Conservation (phyloP, 2,113 vertebrate genomes). For the Cyprinodon variegatus region DNA sequence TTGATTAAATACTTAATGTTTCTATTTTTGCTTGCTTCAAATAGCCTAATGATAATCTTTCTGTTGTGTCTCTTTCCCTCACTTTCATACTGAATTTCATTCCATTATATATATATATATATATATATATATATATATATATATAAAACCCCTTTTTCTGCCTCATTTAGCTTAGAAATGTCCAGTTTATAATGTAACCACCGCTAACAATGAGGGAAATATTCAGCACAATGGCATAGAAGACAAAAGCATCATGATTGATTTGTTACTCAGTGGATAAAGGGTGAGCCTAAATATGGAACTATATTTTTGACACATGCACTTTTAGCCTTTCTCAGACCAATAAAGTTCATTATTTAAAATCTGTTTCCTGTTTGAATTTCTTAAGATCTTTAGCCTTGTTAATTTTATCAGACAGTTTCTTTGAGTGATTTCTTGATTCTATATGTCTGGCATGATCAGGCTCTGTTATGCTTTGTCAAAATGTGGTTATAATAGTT, state of each 20-base stretch:
- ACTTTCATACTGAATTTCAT: not conserved
- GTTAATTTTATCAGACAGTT: too few species aligned
- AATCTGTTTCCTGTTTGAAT: too few species aligned
- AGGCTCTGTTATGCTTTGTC: too few species aligned
- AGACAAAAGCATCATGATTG: not conserved
- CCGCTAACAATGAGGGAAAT: not conserved
- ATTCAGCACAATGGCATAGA: not conserved
- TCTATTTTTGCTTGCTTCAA: not conserved
- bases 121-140: not conserved
- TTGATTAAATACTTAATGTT: too few species aligned
- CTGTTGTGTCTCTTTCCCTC: not conserved
- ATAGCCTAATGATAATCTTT: not conserved
- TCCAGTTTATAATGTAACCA: not conserved
- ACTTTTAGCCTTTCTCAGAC: not conserved
- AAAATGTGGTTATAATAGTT: too few species aligned
- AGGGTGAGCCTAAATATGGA: too few species aligned
- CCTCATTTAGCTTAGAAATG: not conserved
- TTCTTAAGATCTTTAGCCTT: not conserved
- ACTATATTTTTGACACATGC: too few species aligned
- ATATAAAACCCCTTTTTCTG: not conserved
- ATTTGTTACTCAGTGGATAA: too few species aligned
- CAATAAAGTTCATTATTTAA: not conserved
- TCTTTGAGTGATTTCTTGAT: too few species aligned
- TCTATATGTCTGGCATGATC: too few species aligned
- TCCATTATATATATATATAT: not conserved